Conservation (phyloP, 2,797 vertebrate genomes). For the Huso huso region DNA sequence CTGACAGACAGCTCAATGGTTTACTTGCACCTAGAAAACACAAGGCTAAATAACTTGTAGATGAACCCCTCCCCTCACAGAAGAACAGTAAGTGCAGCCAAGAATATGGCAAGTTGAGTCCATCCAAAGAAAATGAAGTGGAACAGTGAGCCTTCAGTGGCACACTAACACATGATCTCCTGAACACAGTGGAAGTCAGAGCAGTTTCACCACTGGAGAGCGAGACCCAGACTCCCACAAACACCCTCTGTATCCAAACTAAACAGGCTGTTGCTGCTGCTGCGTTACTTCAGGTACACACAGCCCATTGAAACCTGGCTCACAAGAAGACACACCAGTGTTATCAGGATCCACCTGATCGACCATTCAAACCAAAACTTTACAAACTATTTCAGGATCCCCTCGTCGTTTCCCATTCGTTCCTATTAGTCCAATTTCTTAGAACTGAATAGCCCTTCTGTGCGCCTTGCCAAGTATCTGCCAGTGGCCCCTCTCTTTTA, state of each 20-base stretch:
- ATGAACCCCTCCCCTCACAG: too few species aligned
- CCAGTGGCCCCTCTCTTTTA: constrained; percentile 70
- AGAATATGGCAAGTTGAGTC: not conserved
- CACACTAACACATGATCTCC: constrained; percentile 9
- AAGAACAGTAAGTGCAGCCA: not conserved
- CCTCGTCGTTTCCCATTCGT: constrained; percentile 36
- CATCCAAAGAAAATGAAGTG: constrained; percentile 13
- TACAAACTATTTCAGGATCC: constrained; percentile 26
- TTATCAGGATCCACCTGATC: too few species aligned
- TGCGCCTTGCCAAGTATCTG: constrained; percentile 70
- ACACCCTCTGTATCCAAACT: too few species aligned
- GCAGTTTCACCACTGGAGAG: not conserved
- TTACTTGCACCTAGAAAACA: too few species aligned
- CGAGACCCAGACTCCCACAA: too few species aligned
- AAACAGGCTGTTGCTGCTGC: too few species aligned
- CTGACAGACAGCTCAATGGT: too few species aligned
- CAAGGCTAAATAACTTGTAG: too few species aligned
- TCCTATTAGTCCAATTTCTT: constrained; percentile 42
- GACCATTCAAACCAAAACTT: constrained; percentile 15
- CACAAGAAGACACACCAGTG: too few species aligned
- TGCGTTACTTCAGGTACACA: too few species aligned
- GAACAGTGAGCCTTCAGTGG: constrained; percentile 12
- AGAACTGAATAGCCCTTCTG: constrained; percentile 68
- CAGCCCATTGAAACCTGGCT: too few species aligned
- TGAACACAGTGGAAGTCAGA: not conserved